Conservation (phyloP, 2,113 vertebrate species). For the Camelus dromedarius region DNA sequence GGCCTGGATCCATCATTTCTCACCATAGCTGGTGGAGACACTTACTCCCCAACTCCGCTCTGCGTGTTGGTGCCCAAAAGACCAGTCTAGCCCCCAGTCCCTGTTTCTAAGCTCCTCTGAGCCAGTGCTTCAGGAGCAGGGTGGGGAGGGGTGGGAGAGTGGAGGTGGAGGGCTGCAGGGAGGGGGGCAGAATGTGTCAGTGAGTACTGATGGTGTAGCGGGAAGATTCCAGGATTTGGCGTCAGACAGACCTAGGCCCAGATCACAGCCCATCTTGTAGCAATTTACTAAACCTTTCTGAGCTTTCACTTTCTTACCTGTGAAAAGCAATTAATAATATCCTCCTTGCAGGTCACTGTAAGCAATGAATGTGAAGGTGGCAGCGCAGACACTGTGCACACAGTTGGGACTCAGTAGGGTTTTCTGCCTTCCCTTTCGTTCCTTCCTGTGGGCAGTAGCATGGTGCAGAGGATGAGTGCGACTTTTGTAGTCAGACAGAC, state of each 20-base stretch:
- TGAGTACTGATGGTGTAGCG: not conserved
- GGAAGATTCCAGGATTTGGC: not conserved
- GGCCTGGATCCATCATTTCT: not conserved
- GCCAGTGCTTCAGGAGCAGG: not conserved
- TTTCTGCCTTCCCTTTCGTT: not conserved
- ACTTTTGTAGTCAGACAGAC: not conserved
- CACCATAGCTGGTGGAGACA: not conserved
- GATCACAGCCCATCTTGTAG: not conserved
- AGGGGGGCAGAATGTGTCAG: not conserved
- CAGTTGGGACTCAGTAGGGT: not conserved
- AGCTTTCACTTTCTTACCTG: not conserved
- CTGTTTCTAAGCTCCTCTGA: not conserved
- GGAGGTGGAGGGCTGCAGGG: not conserved
- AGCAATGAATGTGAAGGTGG: fast-evolving
- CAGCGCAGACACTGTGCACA: not conserved
- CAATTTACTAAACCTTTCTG: not conserved
- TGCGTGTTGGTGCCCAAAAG: not conserved
- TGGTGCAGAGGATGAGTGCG: not conserved
- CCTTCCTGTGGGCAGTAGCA: not conserved
- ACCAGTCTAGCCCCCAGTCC: not conserved
- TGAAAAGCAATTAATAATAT: not conserved
- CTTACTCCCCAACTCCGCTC: not conserved
- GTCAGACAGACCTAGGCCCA: not conserved
- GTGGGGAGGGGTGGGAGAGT: not conserved
- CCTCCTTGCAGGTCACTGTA: not conserved